Conservation (phyloP, 2,888 invertebrate genomes). For the Zonitis immaculata region DNA sequence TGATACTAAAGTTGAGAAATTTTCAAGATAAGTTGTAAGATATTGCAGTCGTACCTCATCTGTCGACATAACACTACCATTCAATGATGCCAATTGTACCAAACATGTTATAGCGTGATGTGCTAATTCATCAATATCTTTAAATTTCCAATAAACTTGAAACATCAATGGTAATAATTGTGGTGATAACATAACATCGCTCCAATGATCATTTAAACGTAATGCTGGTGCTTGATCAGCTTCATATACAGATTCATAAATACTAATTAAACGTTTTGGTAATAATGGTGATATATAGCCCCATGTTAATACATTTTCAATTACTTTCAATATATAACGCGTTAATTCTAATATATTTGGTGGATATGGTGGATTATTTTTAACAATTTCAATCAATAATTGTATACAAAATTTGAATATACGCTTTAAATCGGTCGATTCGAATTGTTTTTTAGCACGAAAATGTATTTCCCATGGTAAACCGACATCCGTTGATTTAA, state of each 20-base stretch:
- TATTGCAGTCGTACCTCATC: constrained; percentile 54
- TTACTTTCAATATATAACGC: constrained; percentile 68
- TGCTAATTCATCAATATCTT: constrained; percentile 67
- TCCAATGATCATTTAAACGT: constrained; percentile 64
- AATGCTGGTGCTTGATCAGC: constrained; percentile 60
- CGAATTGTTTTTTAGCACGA: constrained; percentile 78
- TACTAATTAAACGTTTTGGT: constrained; percentile 65
- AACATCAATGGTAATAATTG: constrained; percentile 74
- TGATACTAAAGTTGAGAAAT: constrained; percentile 58
- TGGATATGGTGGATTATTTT: constrained; percentile 49
- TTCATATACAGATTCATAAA: constrained; percentile 65
- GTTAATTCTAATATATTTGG: constrained; percentile 57
- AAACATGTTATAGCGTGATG: constrained; percentile 78
- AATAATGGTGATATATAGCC: constrained; percentile 65
- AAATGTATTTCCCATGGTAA: constrained; percentile 85
- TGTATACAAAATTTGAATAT: constrained; percentile 72
- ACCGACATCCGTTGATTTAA: constrained; percentile 81
- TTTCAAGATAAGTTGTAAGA: constrained; percentile 56
- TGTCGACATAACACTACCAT: constrained; percentile 52
- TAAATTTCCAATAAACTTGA: constrained; percentile 75
- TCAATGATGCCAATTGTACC: constrained; percentile 70
- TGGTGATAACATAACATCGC: constrained; percentile 70
- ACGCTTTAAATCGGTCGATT: constrained; percentile 70
- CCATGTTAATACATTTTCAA: constrained; percentile 78
- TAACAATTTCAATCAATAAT: constrained; percentile 57